A percentile compares a stretch with the other conserved stretches of the same genome.
phyloP scores from a whole-genome alignment of 2,113 vertebrate genomes.

The Petaurus breviceps region DNA sequence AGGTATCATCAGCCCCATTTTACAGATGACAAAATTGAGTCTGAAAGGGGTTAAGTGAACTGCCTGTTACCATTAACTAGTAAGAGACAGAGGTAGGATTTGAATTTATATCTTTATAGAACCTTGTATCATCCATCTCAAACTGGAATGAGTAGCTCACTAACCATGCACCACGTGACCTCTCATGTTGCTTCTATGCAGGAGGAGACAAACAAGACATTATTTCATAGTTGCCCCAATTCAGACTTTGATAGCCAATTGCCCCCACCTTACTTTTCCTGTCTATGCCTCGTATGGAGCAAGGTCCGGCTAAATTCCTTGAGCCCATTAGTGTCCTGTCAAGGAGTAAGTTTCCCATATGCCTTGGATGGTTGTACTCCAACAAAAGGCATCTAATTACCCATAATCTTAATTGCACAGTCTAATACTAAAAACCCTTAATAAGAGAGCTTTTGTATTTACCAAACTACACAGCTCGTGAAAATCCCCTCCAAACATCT shows the following conservation, averaged over 20 bases:
- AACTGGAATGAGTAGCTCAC: not conserved
- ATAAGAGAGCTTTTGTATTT: slow-evolving; percentile 89
- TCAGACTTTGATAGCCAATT: not conserved
- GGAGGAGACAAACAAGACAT: not conserved
- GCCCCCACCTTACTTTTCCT: not conserved
- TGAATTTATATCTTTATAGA: not conserved
- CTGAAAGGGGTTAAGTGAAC: not conserved
- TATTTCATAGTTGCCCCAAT: not conserved
- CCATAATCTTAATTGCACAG: slow-evolving; percentile 84
- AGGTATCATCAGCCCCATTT: not conserved
- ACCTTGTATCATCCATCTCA: not conserved
- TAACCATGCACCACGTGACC: not conserved
- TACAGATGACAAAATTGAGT: not conserved
- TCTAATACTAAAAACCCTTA: slow-evolving; percentile 87
- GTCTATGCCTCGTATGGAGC: not conserved
- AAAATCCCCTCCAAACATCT: slow-evolving; percentile 90
- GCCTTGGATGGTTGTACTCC: slow-evolving; percentile 80
- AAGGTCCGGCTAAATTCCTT: not conserved
- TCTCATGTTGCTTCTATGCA: not conserved
- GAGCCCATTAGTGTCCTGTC: slow-evolving; percentile 65
- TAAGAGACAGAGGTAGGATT: not conserved
- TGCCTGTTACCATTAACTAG: not conserved
- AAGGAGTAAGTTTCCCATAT: slow-evolving; percentile 78
- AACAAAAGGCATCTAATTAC: slow-evolving; percentile 87
- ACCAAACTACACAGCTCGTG: slow-evolving; percentile 90